A percentile compares a stretch with the other conserved stretches of the same genome.
These are phyloP conservation scores for Branchellion lobata DNA, from an alignment of 2,888 invertebrate species.

Conservation along the genomic window DNA sequence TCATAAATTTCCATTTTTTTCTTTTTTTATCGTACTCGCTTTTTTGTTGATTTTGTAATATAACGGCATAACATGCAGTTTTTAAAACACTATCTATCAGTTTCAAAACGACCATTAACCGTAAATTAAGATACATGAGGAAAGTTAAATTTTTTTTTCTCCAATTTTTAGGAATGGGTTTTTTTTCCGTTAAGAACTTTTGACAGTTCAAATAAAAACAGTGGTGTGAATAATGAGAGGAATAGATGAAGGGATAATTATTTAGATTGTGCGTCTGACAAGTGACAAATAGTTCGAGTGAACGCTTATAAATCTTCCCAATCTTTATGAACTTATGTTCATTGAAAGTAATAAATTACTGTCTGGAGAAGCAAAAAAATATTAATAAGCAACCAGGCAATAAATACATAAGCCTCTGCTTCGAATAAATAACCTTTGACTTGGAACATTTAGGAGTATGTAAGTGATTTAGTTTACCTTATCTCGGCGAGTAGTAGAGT, in stretches of 20 bases:
- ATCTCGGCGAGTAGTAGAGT: no score
- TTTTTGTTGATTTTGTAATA: no score
- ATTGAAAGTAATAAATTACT: not conserved
- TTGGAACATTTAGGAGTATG: no score
- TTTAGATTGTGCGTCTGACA: not conserved
- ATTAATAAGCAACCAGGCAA: no score
- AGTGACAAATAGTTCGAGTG: slow-evolving; percentile 2
- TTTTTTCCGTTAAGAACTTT: not conserved
- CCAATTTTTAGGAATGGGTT: no score
- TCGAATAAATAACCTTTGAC: no score
- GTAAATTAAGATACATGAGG: not conserved
- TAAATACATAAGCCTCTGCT: no score
- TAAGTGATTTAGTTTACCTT: no score
- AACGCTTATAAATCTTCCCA: slow-evolving; percentile 1
- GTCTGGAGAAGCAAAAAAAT: not conserved
- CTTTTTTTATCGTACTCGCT: no score
- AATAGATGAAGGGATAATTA: not conserved
- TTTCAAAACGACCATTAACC: not conserved
- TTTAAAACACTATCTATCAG: no score
- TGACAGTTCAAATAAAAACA: slow-evolving; percentile 5
- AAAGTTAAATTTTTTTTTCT: not conserved
- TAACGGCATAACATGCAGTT: no score
- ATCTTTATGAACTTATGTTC: slow-evolving; percentile 4
- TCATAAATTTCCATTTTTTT: no score
- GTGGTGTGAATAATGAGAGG: slow-evolving; percentile 3